Conservation (phyloP, 2,113 vertebrate species). For the Ascaphus truei region DNA sequence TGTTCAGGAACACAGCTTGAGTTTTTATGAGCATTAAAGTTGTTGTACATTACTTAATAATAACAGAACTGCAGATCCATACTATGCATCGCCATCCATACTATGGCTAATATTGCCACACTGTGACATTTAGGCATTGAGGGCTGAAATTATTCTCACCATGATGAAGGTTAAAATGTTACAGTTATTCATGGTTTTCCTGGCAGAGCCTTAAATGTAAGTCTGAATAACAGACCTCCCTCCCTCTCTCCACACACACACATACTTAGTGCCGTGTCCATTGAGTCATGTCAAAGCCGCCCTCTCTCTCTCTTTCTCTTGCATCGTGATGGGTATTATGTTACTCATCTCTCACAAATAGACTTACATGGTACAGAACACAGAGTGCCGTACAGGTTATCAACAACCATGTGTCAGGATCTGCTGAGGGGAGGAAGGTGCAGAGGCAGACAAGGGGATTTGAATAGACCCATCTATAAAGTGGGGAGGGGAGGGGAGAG, state of each 20-base stretch:
- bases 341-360: slow-evolving; percentile 9
- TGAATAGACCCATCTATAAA: background rate
- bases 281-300: background rate
- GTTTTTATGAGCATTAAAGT: too few relatives aligned
- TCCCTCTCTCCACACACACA: background rate
- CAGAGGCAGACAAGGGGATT: background rate
- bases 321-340: background rate
- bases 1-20: too few relatives aligned
- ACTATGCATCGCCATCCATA: too few relatives aligned
- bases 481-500: background rate
- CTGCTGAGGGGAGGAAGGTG: background rate
- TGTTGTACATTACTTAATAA: too few relatives aligned
- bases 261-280: background rate
- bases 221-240: background rate
- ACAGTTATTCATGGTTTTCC: background rate
- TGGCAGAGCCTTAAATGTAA: background rate
- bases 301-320: background rate
- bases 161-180: background rate
- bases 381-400: background rate
- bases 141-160: background rate
- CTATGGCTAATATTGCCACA: background rate
- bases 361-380: background rate
- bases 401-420: background rate
- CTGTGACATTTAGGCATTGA: background rate
- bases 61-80: too few relatives aligned